Conservation (phyloP, 64 coral and sea anemone genomes). For the Montipora foliosa region DNA sequence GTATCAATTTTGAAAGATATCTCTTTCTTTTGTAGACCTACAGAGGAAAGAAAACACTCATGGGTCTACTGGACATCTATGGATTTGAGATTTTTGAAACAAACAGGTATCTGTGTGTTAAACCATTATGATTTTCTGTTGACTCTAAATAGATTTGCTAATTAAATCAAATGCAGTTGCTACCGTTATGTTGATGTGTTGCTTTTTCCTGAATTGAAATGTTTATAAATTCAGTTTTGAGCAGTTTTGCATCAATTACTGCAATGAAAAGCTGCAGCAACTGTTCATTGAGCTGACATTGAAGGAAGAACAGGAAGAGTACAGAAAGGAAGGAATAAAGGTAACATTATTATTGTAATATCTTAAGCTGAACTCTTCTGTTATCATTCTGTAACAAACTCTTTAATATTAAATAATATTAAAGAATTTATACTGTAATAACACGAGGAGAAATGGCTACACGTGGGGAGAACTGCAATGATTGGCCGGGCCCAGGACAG, state of each 20-base stretch:
- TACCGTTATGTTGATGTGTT: background rate
- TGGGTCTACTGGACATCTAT: slow-evolving; percentile 98
- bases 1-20: too few relatives aligned
- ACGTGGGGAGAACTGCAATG: too few relatives aligned
- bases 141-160: too few relatives aligned
- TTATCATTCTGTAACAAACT: too few relatives aligned
- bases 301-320: slow-evolving; percentile 93
- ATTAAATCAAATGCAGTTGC: too few relatives aligned
- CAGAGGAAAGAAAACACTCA: slow-evolving; percentile 73
- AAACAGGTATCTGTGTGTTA: slow-evolving; percentile 72
- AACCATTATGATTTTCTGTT: too few relatives aligned
- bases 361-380: too few relatives aligned
- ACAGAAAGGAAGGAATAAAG: slow-evolving; percentile 91
- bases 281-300: slow-evolving; percentile 94
- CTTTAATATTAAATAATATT: too few relatives aligned
- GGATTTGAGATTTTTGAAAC: slow-evolving; percentile 98
- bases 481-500: too few relatives aligned
- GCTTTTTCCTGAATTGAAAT: background rate
- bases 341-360: background rate
- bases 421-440: too few relatives aligned
- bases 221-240: slow-evolving; percentile 80
- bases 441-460: too few relatives aligned
- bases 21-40: slow-evolving; percentile 47
- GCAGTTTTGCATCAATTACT: slow-evolving; percentile 98
- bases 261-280: slow-evolving; percentile 97